A percentile compares a stretch with the other conserved stretches of the same genome.
Evolutionary conservation across 2,888 invertebrate genomes (phyloP).

Genomic region (Drosophila nr. perissopoda): DNA sequence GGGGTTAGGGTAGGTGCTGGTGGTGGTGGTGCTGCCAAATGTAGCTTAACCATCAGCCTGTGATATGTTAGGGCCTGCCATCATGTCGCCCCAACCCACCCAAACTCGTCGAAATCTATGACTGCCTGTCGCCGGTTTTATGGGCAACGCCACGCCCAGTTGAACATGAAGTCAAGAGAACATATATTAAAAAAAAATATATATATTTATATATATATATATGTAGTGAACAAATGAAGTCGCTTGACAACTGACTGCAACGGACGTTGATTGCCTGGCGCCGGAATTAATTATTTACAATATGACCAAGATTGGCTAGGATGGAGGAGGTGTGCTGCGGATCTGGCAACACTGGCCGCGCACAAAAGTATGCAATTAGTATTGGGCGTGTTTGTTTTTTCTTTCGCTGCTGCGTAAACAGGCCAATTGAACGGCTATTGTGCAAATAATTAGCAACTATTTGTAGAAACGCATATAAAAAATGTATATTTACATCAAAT

Average conservation of each 20-base stretch:
- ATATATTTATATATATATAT: not conserved
- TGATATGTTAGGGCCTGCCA: conserved; percentile 18
- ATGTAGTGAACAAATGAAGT: conserved; percentile 46
- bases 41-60: conserved; percentile 61
- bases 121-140: conserved; percentile 61
- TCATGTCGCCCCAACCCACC: conserved; percentile 1
- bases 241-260: conserved; percentile 72
- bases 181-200: conserved; percentile 7
- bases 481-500: not conserved
- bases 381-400: conserved; percentile 54
- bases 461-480: not conserved
- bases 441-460: conserved; percentile 34
- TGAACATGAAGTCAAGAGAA: conserved; percentile 35
- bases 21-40: conserved; percentile 43
- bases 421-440: conserved; percentile 28
- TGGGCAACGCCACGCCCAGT: conserved; percentile 54
- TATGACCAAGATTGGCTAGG: conserved; percentile 9
- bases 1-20: not conserved
- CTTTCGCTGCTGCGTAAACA: conserved; percentile 3
- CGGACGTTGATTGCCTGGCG: conserved; percentile 70
- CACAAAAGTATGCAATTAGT: conserved; percentile 73
- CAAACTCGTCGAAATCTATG: conserved; percentile 57
- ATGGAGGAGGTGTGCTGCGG: not conserved
- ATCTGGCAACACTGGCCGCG: conserved; percentile 40
- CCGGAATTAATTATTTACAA: conserved; percentile 73